These are phyloP conservation scores for Meandrina meandrites DNA, from an alignment of 92 coral and sea anemone genomes.

Conservation along the genomic window DNA sequence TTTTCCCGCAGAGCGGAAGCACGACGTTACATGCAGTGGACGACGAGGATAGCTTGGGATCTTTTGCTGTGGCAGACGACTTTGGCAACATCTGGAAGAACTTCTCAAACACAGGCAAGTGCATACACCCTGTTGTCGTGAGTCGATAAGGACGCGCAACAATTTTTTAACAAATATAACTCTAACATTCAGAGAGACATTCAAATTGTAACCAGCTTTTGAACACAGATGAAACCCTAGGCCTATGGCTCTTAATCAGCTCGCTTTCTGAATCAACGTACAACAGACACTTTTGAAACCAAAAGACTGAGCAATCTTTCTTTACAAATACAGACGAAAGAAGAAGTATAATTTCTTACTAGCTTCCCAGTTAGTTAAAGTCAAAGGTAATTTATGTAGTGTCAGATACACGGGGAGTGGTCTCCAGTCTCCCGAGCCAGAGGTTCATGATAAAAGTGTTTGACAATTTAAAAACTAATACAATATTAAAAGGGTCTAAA, in stretches of 20 bases:
- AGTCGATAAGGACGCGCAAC: no score
- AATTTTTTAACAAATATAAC: no score
- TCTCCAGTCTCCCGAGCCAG: no score
- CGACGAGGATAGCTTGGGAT: slow-evolving; percentile 49
- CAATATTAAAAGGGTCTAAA: no score
- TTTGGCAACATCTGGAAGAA: slow-evolving; percentile 70
- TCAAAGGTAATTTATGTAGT: no score
- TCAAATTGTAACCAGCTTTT: background rate
- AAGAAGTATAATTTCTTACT: background rate
- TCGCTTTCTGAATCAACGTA: no score
- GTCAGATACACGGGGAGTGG: no score
- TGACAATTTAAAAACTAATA: no score
- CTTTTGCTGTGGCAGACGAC: slow-evolving; percentile 78
- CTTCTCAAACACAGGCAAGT: slow-evolving; percentile 63
- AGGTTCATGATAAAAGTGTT: no score
- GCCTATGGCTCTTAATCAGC: no score
- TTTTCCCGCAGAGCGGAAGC: slow-evolving; percentile 89
- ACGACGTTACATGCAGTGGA: slow-evolving; percentile 72
- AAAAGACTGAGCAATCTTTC: no score
- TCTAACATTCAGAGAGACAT: background rate
- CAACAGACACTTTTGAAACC: no score
- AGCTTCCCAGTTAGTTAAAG: background rate
- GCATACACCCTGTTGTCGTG: background rate
- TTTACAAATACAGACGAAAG: background rate
- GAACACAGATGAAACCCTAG: background rate